Evolutionary conservation across 2,797 vertebrate genomes (phyloP), one percentile per base, ranked within the genome.

Genomic region (Eulemur rubriventer): DNA sequence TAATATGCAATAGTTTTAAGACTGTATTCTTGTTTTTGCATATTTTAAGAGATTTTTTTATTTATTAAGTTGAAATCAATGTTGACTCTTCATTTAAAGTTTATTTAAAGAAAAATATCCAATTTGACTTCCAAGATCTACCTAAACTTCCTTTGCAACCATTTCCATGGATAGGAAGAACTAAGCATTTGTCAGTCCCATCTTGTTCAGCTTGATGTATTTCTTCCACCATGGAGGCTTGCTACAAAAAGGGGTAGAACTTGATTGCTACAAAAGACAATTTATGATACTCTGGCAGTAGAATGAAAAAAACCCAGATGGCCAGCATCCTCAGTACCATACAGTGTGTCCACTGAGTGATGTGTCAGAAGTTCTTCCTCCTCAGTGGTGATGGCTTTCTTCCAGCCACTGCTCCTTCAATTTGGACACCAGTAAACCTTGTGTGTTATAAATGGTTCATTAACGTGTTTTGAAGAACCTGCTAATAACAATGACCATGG

Each of bases 271-370:
- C 28, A 35, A 52, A 55, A 72, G 65, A 86, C 75, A 48, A 93
- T 95, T 91, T 81, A 80, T 93, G 78, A 52, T 72, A 7, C 67
- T 28, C 63, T 94, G 81, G 72, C 85, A 63, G 28, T 38, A 20
- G 46, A 69, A 95, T 70, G 75, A 70, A 80, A 55, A 78, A 57
- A 81, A 89, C 33, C 95, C 90, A 97, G 94, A 96, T 84, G 95
- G 80, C 3, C 9, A 55, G 20, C 28, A 33, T 93, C 79, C 67
- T 76, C n/a, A n/a, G 90, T 35, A 50, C 70, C 59, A 30, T 41
- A 61, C 52, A 41, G 57, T 9, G 16, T 46, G 52, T 90, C 88
- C 90, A 57, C 76, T 63, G 65, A 96, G 43, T 6, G 48, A 63
- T 46, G 11, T n/a, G 75, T 84, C 78, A 88, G 88, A 46, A 75